phyloP scores from a whole-genome alignment of 2,113 vertebrate genomes.

The Xenopus borealis region DNA sequence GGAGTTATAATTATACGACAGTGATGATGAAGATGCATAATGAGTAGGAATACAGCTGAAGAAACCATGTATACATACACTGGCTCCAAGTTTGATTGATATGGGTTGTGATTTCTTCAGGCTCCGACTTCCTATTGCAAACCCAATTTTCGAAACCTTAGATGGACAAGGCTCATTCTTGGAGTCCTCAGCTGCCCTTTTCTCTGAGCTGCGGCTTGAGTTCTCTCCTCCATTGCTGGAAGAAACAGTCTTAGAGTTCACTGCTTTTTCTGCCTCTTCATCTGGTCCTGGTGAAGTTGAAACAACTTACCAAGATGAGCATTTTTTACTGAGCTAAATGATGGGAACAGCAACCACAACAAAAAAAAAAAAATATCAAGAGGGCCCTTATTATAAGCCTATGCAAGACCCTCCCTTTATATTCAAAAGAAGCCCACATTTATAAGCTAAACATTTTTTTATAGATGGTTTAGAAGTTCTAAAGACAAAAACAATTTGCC shows the following conservation, averaged over 20 bases:
- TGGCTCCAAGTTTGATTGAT: slow-evolving; percentile 93
- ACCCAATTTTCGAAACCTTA: slow-evolving; percentile 92
- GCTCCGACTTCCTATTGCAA: slow-evolving; percentile 79
- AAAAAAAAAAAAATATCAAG: slow-evolving; percentile 48
- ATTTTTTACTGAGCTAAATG: slow-evolving; percentile 85
- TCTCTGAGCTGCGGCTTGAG: slow-evolving; percentile 79
- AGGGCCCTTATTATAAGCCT: slow-evolving; percentile 31
- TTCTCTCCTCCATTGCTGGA: slow-evolving; percentile 96
- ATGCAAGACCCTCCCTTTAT: slow-evolving; percentile 36
- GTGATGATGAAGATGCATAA: too few relatives aligned
- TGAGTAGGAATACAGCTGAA: neutral
- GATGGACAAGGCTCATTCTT: slow-evolving; percentile 77
- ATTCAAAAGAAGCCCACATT: slow-evolving; percentile 61
- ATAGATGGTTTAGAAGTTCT: too few relatives aligned
- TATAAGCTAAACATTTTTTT: too few relatives aligned
- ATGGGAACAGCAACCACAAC: slow-evolving; percentile 85
- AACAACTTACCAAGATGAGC: slow-evolving; percentile 99
- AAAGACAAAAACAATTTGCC: too few relatives aligned
- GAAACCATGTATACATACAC: slow-evolving; percentile 68
- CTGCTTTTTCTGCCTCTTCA: slow-evolving; percentile 98
- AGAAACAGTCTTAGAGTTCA: slow-evolving; percentile 99
- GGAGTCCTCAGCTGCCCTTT: slow-evolving; percentile 79
- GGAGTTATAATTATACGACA: too few relatives aligned
- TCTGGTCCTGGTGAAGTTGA: slow-evolving; percentile 99
- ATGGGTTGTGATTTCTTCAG: slow-evolving; percentile 86